Evolutionary conservation across 2,113 vertebrate genomes (phyloP).

Genomic region (Tyto alba): DNA sequence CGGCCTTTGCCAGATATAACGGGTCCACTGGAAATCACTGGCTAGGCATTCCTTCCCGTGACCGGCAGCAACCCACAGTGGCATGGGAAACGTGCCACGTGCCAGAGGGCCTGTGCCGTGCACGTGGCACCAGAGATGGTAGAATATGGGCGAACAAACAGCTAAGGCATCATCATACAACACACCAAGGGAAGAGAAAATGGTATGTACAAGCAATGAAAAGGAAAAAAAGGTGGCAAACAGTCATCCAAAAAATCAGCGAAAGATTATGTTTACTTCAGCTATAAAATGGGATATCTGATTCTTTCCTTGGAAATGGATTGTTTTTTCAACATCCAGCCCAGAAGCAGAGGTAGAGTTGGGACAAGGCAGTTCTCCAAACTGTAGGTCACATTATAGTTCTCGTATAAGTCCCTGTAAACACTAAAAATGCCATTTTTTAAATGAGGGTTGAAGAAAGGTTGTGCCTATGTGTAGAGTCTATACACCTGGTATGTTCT

Average conservation of each 20-base stretch:
- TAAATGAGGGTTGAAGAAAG: background rate
- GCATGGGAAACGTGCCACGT: background rate
- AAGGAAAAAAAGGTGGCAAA: background rate
- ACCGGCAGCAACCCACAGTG: background rate
- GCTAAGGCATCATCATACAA: background rate
- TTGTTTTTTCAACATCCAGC: background rate
- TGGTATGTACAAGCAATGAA: background rate
- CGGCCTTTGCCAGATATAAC: constrained; percentile 30
- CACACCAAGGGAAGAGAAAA: background rate
- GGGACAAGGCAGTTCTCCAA: constrained; percentile 38
- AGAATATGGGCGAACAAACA: background rate
- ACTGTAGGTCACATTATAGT: background rate
- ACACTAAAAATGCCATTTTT: constrained; percentile 20
- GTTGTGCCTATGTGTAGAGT: background rate
- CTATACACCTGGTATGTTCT: background rate
- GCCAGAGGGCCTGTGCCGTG: background rate
- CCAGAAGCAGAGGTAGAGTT: constrained; percentile 52
- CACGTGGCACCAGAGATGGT: background rate
- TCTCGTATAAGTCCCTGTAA: background rate
- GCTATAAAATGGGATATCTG: background rate
- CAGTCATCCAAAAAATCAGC: background rate
- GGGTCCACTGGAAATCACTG: background rate
- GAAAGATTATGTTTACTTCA: background rate
- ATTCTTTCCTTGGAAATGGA: constrained; percentile 4
- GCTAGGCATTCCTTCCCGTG: background rate